These are phyloP conservation scores for Ephydatia muelleri DNA, from an alignment of 37 sponge, comb jelly and placozoan genomes.

Conservation along the genomic window DNA sequence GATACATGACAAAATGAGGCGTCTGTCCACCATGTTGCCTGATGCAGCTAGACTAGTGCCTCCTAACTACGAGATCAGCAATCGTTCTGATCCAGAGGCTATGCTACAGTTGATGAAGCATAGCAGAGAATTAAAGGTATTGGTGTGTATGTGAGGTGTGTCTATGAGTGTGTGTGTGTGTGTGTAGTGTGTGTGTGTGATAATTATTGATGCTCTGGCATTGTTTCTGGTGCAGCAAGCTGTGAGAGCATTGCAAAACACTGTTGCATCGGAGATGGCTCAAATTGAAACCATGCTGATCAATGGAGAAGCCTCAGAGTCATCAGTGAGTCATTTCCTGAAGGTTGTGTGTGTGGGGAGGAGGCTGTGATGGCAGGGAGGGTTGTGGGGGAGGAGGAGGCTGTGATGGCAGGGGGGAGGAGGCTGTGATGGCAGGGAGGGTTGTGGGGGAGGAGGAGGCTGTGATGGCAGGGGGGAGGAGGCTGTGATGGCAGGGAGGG, in stretches of 20 bases:
- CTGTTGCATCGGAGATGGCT: slow-evolving; percentile 23
- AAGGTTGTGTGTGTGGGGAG: too few relatives aligned
- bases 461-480: too few relatives aligned
- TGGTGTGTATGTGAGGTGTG: not conserved
- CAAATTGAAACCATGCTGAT: slow-evolving; percentile 32
- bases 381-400: too few relatives aligned
- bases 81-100: slow-evolving; percentile 47
- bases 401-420: too few relatives aligned
- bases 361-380: too few relatives aligned
- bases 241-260: slow-evolving; percentile 10
- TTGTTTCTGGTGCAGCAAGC: slow-evolving; percentile 38
- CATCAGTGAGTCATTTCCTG: slow-evolving; percentile 37
- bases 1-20: slow-evolving; percentile 56
- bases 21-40: slow-evolving; percentile 46
- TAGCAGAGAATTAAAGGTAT: slow-evolving; percentile 37
- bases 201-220: not conserved
- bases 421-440: too few relatives aligned
- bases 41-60: slow-evolving; percentile 38
- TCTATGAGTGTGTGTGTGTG: not conserved
- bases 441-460: too few relatives aligned
- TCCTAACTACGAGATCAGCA: slow-evolving; percentile 55
- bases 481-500: too few relatives aligned
- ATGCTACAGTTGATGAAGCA: slow-evolving; percentile 45
- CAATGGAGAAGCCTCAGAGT: slow-evolving; percentile 17
- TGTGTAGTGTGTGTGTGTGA: not conserved